Conservation (phyloP, 2,888 invertebrate genomes). For the Drosophila putrida region DNA sequence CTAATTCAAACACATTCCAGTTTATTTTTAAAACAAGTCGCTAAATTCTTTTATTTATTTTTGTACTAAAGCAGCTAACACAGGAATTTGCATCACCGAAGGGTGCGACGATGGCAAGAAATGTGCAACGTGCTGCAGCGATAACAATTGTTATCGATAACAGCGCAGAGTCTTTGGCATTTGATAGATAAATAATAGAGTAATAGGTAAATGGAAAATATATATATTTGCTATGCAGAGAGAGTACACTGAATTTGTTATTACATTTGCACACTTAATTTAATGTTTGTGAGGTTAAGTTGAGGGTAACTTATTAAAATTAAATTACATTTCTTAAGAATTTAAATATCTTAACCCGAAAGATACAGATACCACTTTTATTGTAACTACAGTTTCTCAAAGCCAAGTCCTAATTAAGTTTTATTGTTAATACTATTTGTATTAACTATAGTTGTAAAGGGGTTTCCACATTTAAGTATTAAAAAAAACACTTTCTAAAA, state of each 20-base stretch:
- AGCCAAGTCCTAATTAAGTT: too few relatives aligned
- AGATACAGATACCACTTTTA: too few relatives aligned
- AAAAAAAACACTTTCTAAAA: too few relatives aligned
- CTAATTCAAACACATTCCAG: conserved; percentile 79
- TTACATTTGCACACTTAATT: background rate
- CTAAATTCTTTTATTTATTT: conserved; percentile 78
- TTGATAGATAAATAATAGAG: conserved; percentile 33
- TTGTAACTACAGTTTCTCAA: too few relatives aligned
- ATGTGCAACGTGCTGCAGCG: conserved; percentile 45
- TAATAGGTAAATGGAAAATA: background rate
- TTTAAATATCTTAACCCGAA: too few relatives aligned
- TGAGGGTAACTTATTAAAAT: too few relatives aligned
- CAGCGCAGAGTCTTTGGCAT: conserved; percentile 55
- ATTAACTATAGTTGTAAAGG: too few relatives aligned
- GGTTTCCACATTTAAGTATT: too few relatives aligned
- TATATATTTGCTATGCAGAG: background rate
- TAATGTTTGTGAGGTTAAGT: too few relatives aligned
- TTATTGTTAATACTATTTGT: too few relatives aligned
- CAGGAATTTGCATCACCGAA: conserved; percentile 52
- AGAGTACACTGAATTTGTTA: background rate
- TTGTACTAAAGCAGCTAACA: conserved; percentile 38
- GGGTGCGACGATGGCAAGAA: conserved; percentile 5
- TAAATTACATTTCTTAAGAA: too few relatives aligned
- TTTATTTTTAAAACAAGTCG: conserved; percentile 79
- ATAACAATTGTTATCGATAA: conserved; percentile 75